Evolutionary conservation across 2,888 invertebrate genomes (phyloP).

Genomic region (Theristus sp.): DNA sequence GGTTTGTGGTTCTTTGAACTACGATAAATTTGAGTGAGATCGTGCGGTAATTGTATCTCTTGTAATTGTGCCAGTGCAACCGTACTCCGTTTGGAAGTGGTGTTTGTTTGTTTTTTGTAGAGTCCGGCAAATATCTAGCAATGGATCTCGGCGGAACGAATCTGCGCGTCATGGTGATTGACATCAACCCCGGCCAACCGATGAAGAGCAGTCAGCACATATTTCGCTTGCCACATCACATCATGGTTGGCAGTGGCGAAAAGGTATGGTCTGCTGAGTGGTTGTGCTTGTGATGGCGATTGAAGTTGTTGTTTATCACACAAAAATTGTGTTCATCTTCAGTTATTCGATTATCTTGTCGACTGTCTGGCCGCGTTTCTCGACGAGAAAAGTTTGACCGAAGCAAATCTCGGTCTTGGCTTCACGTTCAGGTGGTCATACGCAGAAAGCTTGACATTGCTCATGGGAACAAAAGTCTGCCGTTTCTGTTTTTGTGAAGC

Average conservation of each 20-base stretch:
- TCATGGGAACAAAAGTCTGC: background rate
- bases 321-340: too few species aligned
- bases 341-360: conserved; percentile 85
- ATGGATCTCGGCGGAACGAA: conserved; percentile 93
- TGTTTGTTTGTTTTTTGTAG: too few species aligned
- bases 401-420: conserved; percentile 63
- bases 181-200: background rate
- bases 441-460: background rate
- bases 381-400: conserved; percentile 57
- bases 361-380: conserved; percentile 76
- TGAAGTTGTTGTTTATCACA: too few species aligned
- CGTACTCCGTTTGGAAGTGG: too few species aligned
- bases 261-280: conserved; percentile 11
- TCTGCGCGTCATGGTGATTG: conserved; percentile 51
- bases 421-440: conserved; percentile 67
- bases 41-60: too few species aligned
- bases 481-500: too few species aligned
- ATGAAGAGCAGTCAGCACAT: background rate
- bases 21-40: too few species aligned
- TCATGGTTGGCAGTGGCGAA: conserved; percentile 73
- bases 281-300: too few species aligned
- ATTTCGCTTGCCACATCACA: conserved; percentile 47
- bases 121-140: conserved; percentile 65
- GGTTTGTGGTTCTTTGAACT: too few species aligned
- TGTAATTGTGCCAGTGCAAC: too few species aligned